phyloP scores from a whole-genome alignment of 1,140 invertebrate genomes.

The Phthorimaea operculella region DNA sequence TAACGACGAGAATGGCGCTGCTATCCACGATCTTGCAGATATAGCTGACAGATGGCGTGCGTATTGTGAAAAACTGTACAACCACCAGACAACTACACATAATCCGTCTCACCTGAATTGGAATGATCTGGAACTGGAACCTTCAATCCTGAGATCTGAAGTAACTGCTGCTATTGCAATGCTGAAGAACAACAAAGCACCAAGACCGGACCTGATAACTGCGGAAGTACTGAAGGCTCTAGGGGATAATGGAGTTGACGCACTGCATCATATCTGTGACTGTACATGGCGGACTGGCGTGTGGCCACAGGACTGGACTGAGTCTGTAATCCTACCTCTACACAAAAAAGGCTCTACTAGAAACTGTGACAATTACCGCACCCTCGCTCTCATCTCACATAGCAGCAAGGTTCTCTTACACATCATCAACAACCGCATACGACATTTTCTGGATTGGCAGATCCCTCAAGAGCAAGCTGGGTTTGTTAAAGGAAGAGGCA shows the following conservation, averaged over 20 bases:
- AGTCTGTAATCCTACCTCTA: background rate
- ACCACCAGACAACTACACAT: no score
- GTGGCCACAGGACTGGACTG: background rate
- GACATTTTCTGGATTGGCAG: conserved; percentile 10
- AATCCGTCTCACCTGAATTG: no score
- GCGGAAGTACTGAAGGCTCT: no score
- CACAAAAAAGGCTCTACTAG: conserved; percentile 1
- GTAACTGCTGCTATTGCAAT: no score
- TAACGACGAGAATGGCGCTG: no score
- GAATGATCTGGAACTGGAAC: no score
- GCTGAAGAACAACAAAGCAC: background rate
- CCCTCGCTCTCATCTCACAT: background rate
- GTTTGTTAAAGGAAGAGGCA: conserved; percentile 20
- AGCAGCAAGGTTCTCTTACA: background rate
- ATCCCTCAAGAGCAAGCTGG: conserved; percentile 8
- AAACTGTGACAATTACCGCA: background rate
- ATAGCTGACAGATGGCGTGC: no score
- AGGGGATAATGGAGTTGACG: no score
- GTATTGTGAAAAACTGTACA: no score
- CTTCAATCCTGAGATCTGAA: no score
- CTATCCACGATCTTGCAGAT: no score
- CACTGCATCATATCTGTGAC: background rate
- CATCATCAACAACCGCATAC: conserved; percentile 12
- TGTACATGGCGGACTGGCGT: background rate
- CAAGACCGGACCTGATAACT: background rate